A percentile compares a stretch with the other conserved stretches of the same genome.
Evolutionary conservation across 1,140 invertebrate species (phyloP).

Genomic region (Oncopodura yosiiana): DNA sequence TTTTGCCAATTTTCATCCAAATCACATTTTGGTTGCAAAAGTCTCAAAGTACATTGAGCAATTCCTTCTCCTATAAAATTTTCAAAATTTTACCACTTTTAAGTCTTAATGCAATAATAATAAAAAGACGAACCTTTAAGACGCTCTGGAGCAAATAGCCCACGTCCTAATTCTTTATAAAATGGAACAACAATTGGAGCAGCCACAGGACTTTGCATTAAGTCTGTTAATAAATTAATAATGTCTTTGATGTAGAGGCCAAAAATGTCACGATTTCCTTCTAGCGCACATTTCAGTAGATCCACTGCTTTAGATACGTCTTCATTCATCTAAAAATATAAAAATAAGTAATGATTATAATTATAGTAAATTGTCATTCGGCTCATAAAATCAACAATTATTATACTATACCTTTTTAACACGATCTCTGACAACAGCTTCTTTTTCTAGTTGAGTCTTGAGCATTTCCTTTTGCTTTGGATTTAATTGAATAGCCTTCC

Average conservation of each 20-base stretch:
- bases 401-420: constrained; percentile 47
- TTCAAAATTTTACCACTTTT: constrained; percentile 30
- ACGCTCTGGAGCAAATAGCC: constrained; percentile 41
- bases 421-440: constrained; percentile 59
- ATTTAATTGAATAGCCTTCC: constrained; percentile 58
- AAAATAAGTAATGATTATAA: constrained; percentile 11
- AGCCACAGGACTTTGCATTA: constrained; percentile 58
- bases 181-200: constrained; percentile 53
- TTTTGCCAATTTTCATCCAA: constrained; percentile 66
- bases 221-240: constrained; percentile 51
- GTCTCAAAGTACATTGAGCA: constrained; percentile 56
- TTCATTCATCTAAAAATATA: constrained; percentile 48
- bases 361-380: background rate
- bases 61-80: constrained; percentile 46
- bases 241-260: constrained; percentile 53
- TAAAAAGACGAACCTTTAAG: background rate
- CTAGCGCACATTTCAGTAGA: constrained; percentile 51
- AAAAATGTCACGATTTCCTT: constrained; percentile 52
- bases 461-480: constrained; percentile 89
- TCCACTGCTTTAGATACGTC: constrained; percentile 53
- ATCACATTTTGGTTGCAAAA: constrained; percentile 66
- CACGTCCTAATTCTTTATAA: constrained; percentile 48
- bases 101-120: constrained; percentile 7
- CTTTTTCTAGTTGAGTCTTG: constrained; percentile 75
- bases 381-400: background rate